phyloP scores from a whole-genome alignment of 2,113 vertebrate genomes.

The Charadrius vociferus region DNA sequence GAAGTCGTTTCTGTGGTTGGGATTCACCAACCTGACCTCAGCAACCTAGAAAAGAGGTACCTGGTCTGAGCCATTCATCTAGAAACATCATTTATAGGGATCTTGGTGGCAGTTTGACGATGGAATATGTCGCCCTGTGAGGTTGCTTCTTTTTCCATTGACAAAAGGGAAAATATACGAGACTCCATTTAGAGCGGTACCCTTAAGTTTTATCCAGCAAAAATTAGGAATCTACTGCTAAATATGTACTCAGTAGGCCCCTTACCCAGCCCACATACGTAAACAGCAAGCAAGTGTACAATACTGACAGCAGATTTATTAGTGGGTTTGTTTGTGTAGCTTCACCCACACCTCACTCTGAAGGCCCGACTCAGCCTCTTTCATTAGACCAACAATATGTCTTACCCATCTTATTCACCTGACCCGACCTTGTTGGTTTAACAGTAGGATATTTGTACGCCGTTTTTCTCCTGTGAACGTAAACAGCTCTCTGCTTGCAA shows the following conservation, averaged over 20 bases:
- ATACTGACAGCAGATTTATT: neutral
- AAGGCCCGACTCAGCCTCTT: neutral
- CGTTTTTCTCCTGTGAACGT: neutral
- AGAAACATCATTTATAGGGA: neutral
- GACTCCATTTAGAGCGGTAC: neutral
- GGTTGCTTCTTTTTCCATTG: neutral
- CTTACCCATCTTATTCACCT: neutral
- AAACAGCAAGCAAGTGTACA: neutral
- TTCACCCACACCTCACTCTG: neutral
- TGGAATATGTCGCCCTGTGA: rapidly evolving
- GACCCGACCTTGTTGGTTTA: neutral
- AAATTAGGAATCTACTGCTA: neutral
- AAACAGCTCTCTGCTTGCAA: neutral
- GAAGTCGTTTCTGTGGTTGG: neutral
- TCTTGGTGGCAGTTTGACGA: neutral
- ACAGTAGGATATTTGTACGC: neutral
- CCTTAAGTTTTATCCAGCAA: neutral
- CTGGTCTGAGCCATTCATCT: neutral
- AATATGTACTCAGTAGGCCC: neutral
- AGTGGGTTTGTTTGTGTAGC: neutral
- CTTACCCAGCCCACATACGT: neutral
- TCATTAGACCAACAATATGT: neutral
- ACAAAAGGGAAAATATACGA: neutral
- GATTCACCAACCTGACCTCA: neutral
- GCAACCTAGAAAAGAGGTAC: neutral